Conservation (phyloP, 2,113 vertebrate genomes). For the Gobius niger region DNA sequence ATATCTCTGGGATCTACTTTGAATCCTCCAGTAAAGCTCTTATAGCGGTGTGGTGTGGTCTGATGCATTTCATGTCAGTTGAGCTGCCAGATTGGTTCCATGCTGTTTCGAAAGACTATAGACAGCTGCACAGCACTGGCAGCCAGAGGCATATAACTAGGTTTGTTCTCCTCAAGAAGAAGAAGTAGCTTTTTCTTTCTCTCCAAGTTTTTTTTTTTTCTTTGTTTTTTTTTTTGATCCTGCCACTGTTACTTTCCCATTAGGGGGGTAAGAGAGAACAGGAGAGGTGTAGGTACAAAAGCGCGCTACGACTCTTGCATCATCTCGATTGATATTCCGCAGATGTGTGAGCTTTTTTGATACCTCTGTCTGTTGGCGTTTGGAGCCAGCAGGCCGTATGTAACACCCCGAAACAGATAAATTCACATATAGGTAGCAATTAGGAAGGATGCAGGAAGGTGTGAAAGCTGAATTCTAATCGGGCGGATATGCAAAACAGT, state of each 20-base stretch:
- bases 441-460: constrained; percentile 35
- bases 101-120: constrained; percentile 6
- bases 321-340: not conserved
- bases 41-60: not conserved
- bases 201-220: not conserved
- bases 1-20: not conserved
- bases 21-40: not conserved
- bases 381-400: not conserved
- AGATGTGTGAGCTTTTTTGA: constrained; percentile 2
- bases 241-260: constrained; percentile 4
- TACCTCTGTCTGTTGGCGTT: not conserved
- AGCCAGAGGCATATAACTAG: not conserved
- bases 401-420: constrained; percentile 19
- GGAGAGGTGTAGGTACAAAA: not conserved
- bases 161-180: constrained; percentile 3
- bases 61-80: constrained; percentile 3
- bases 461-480: constrained; percentile 44
- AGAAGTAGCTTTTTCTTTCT: not conserved
- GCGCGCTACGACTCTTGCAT: not conserved
- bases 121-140: not conserved
- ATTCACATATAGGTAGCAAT: constrained; percentile 28
- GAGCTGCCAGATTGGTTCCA: constrained; percentile 7
- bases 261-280: not conserved
- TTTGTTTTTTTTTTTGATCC: not conserved
- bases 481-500: constrained; percentile 44